Evolutionary conservation across 1,140 invertebrate genomes (phyloP).

Genomic region (Parasteatoda tepidariorum): DNA sequence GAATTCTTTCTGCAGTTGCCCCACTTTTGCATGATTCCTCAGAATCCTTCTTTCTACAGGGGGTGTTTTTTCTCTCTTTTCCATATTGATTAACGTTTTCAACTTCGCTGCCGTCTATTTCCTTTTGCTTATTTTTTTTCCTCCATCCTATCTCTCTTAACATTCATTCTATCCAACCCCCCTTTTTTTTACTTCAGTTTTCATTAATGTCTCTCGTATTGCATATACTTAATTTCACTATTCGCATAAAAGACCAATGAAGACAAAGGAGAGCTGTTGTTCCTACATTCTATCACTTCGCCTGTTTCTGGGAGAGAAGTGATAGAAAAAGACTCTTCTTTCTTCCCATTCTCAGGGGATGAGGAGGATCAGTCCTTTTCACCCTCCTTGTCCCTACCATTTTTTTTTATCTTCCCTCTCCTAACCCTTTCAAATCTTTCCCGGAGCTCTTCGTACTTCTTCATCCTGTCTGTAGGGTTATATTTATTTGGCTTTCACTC

Average conservation of each 20-base stretch:
- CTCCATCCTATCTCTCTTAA: background rate
- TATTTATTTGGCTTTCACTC: background rate
- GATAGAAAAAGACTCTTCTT: constrained; percentile 42
- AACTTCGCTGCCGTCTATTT: constrained; percentile 37
- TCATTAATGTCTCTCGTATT: constrained; percentile 43
- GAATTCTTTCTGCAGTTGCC: constrained; percentile 43
- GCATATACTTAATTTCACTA: constrained; percentile 51
- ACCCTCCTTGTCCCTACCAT: background rate
- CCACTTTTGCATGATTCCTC: constrained; percentile 48
- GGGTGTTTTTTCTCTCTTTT: constrained; percentile 18
- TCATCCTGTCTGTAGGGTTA: constrained; percentile 24
- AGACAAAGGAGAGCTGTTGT: constrained; percentile 37
- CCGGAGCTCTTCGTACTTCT: constrained; percentile 1
- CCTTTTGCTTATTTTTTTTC: constrained; percentile 21
- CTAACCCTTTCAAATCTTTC: constrained; percentile 22
- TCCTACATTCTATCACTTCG: constrained; percentile 5
- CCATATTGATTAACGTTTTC: constrained; percentile 59
- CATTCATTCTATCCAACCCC: background rate
- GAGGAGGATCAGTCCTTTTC: constrained; percentile 5
- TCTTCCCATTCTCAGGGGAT: constrained; percentile 44
- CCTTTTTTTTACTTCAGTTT: constrained; percentile 22
- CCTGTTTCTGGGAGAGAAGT: constrained; percentile 42
- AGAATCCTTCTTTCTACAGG: constrained; percentile 28
- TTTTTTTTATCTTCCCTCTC: constrained; percentile 21
- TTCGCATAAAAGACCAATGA: constrained; percentile 58